A percentile compares a stretch with the other conserved stretches of the same genome.
Conservation (phyloP, 2,797 vertebrate genomes). For the Sebastes minor region DNA sequence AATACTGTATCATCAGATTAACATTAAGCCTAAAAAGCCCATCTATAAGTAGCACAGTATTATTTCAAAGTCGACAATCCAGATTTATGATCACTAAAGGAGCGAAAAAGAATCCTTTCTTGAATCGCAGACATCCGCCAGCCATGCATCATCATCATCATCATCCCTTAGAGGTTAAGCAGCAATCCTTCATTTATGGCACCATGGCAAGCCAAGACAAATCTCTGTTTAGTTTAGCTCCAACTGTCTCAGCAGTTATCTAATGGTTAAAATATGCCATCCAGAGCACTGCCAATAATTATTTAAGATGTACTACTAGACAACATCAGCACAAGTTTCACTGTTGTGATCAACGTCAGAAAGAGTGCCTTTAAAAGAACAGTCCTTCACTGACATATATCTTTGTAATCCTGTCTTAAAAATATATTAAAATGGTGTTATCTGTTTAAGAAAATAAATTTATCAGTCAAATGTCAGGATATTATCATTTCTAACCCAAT, state of each 20-base stretch:
- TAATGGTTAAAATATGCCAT: slow-evolving; percentile 40
- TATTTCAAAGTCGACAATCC: slow-evolving; percentile 77
- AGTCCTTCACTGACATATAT: neutral
- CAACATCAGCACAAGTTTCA: neutral
- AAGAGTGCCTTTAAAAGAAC: neutral
- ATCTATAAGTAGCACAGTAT: slow-evolving; percentile 68
- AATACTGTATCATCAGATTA: slow-evolving; percentile 19
- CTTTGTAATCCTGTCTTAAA: neutral
- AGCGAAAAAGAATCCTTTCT: neutral
- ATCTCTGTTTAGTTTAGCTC: slow-evolving; percentile 35
- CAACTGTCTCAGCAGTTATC: slow-evolving; percentile 22
- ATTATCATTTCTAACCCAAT: neutral
- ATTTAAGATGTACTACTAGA: neutral
- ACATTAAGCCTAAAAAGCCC: slow-evolving; percentile 64
- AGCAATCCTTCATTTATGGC: slow-evolving; percentile 45
- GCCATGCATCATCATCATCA: slow-evolving; percentile 7
- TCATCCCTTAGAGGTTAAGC: slow-evolving; percentile 16
- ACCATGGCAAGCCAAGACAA: slow-evolving; percentile 26
- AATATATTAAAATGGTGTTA: neutral
- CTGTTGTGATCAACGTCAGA: neutral
- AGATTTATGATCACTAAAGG: slow-evolving; percentile 16
- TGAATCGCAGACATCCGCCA: neutral
- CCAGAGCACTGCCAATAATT: neutral
- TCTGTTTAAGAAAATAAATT: neutral
- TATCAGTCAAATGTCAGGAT: neutral